Conservation (phyloP, 2,113 vertebrate genomes). For the Pipa parva region DNA sequence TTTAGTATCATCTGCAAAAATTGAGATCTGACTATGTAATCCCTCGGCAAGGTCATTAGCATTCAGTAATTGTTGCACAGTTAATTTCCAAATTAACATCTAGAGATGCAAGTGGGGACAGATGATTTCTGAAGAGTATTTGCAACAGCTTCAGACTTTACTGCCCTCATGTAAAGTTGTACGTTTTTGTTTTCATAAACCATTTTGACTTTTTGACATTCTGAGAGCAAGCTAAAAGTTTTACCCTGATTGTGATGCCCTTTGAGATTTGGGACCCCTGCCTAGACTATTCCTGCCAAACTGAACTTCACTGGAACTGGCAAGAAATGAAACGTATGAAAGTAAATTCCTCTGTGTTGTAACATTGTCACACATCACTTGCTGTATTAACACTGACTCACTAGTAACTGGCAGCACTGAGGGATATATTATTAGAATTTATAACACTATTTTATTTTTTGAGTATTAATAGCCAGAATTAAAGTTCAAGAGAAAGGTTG, state of each 20-base stretch:
- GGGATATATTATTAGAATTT: constrained; percentile 30
- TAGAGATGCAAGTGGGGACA: background rate
- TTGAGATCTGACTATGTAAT: no score
- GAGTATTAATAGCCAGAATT: constrained; percentile 14
- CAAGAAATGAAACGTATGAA: constrained; percentile 18
- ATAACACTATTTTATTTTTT: constrained; percentile 16
- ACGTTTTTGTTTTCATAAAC: no score
- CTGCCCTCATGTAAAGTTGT: no score
- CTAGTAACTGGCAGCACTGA: constrained; percentile 23
- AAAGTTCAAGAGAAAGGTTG: background rate
- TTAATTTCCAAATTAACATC: background rate
- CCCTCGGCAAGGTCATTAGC: no score
- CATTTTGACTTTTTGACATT: no score
- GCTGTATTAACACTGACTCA: constrained; percentile 35
- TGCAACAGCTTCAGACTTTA: no score
- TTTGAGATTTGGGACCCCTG: constrained; percentile 2
- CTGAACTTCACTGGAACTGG: constrained; percentile 18
- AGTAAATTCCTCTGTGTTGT: constrained; percentile 12
- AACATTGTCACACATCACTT: constrained; percentile 37
- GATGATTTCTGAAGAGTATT: no score
- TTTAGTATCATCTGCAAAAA: no score
- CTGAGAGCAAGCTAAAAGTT: background rate
- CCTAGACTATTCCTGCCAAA: constrained; percentile 14
- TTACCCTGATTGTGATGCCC: constrained; percentile 15
- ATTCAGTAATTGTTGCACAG: no score